Conservation (phyloP, 2,797 vertebrate species). For the Eulemur mongoz region DNA sequence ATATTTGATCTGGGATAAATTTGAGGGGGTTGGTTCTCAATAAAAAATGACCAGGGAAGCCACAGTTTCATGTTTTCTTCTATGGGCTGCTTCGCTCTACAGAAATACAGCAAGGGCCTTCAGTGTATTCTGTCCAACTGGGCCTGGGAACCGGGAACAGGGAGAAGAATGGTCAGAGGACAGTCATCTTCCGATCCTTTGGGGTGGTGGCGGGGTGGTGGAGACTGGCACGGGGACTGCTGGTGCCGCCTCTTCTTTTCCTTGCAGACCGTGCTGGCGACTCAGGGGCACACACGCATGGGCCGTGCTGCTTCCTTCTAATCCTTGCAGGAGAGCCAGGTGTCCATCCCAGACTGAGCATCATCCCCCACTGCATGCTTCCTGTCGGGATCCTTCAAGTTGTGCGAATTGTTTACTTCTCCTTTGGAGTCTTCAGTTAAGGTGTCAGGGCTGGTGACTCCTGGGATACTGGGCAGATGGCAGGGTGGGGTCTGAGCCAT, state of each 20-base stretch:
- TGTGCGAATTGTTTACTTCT: conserved; percentile 92
- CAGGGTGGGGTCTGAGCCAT: conserved; percentile 96
- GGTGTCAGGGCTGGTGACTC: conserved; percentile 93
- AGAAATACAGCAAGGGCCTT: conserved; percentile 43
- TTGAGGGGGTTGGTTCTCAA: not conserved
- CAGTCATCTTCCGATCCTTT: conserved; percentile 75
- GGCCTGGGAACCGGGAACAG: not conserved
- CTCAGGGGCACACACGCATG: conserved; percentile 86
- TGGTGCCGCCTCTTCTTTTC: conserved; percentile 29
- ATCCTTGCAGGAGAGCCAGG: conserved; percentile 87
- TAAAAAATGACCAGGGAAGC: conserved; percentile 48
- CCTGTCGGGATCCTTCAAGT: conserved; percentile 92
- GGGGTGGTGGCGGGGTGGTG: conserved; percentile 82
- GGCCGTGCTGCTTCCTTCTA: conserved; percentile 81
- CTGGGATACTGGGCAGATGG: conserved; percentile 96
- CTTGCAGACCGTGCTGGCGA: conserved; percentile 89
- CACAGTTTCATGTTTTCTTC: conserved; percentile 22
- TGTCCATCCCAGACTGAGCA: conserved; percentile 99
- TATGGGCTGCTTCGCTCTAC: conserved; percentile 45
- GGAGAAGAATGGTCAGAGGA: not conserved
- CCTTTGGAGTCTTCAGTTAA: conserved; percentile 92
- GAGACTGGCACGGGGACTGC: conserved; percentile 33
- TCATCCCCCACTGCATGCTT: conserved; percentile 94
- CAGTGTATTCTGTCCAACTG: conserved; percentile 44
- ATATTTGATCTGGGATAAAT: conserved; percentile 2